phyloP scores from a whole-genome alignment of 1,140 invertebrate species.

The Portunus trituberculatus region DNA sequence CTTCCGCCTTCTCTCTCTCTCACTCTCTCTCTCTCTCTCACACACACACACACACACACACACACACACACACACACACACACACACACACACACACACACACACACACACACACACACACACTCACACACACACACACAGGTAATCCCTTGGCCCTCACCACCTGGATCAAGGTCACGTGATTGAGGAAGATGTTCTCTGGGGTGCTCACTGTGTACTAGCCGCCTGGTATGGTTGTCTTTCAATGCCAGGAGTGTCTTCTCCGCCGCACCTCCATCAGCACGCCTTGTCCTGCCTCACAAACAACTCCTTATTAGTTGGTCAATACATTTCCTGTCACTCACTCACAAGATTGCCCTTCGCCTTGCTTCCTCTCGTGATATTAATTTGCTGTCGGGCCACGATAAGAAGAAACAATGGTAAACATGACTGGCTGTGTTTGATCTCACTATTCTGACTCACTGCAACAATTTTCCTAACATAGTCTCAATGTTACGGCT shows the following conservation, averaged over 20 bases:
- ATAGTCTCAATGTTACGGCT: neutral
- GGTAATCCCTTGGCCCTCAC: neutral
- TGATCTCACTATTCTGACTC: neutral
- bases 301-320: conserved; percentile 12
- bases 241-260: neutral
- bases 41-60: too few species aligned
- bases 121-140: neutral
- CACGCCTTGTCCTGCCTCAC: neutral
- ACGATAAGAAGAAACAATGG: neutral
- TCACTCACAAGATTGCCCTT: neutral
- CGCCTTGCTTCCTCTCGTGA: neutral
- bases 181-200: conserved; percentile 7
- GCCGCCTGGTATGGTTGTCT: neutral
- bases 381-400: neutral
- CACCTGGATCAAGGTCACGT: neutral
- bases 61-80: too few species aligned
- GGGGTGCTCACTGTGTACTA: neutral
- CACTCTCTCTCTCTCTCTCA: too few species aligned
- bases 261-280: neutral
- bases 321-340: neutral
- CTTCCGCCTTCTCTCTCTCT: too few species aligned
- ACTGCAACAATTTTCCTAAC: neutral
- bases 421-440: neutral
- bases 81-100: too few species aligned
- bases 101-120: conserved; percentile 4